A percentile compares a stretch with the other conserved stretches of the same genome.
Evolutionary conservation across 2,113 vertebrate genomes (phyloP).

Genomic region (Candoia aspera): DNA sequence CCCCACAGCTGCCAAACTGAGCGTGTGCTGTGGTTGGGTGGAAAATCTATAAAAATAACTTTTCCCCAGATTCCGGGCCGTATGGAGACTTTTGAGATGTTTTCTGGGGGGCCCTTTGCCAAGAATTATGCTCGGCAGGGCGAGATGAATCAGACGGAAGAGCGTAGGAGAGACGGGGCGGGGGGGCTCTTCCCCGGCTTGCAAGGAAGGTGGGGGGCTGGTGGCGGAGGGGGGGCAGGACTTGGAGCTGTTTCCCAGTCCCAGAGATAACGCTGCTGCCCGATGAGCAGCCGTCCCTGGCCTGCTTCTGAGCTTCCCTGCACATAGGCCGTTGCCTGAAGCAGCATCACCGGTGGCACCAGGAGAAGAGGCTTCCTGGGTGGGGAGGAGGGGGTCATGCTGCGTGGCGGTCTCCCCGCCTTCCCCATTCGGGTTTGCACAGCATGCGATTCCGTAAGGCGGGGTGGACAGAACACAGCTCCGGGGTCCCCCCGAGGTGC

Average conservation of each 20-base stretch:
- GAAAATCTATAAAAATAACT: background rate
- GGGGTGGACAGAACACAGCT: background rate
- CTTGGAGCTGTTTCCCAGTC: too few relatives aligned
- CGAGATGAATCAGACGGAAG: background rate
- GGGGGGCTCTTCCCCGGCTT: too few relatives aligned
- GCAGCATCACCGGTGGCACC: background rate
- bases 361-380: background rate
- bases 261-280: too few relatives aligned
- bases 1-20: too few relatives aligned
- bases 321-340: background rate
- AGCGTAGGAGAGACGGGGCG: background rate
- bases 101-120: background rate
- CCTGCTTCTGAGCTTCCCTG: background rate
- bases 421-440: background rate
- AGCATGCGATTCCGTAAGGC: background rate
- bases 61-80: background rate
- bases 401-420: too few relatives aligned
- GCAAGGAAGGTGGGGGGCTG: background rate
- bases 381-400: background rate
- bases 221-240: background rate
- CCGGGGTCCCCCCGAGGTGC: background rate
- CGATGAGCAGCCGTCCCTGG: too few relatives aligned
- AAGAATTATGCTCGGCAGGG: background rate
- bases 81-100: background rate
- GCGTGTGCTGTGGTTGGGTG: too few relatives aligned